Evolutionary conservation across 2,113 vertebrate genomes (phyloP).

Genomic region (Eclectus roratus): DNA sequence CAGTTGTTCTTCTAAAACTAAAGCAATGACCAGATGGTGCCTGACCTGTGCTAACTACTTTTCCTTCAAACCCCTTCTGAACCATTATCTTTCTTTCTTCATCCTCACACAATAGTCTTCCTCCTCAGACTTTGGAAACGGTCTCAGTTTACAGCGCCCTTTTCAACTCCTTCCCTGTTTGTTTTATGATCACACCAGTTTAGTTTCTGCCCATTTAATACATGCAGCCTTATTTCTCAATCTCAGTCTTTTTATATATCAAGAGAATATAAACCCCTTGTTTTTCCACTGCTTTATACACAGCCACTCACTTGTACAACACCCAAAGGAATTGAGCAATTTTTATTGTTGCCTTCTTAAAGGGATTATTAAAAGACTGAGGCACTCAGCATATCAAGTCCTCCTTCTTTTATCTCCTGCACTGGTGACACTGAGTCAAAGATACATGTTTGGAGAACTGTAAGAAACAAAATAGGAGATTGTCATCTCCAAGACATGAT

Average conservation of each 20-base stretch:
- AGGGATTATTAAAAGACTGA: neutral
- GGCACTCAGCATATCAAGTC: neutral
- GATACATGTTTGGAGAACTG: neutral
- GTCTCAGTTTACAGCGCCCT: neutral
- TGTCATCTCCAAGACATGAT: neutral
- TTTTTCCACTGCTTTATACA: neutral
- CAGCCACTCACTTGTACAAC: neutral
- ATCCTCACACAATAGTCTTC: neutral
- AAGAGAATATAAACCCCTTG: neutral
- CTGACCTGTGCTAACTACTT: too few relatives aligned
- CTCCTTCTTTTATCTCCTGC: neutral
- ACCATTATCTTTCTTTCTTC: neutral
- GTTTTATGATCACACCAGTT: accelerated
- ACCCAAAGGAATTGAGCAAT: neutral
- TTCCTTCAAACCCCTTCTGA: neutral
- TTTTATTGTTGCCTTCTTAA: neutral
- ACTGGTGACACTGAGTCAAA: neutral
- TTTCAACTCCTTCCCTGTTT: neutral
- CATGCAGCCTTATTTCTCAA: neutral
- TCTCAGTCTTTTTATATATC: neutral
- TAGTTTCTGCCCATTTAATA: neutral
- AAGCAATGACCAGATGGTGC: neutral
- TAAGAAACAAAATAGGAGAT: neutral
- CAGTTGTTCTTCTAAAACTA: neutral
- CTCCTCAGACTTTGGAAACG: neutral